A percentile compares a stretch with the other conserved stretches of the same genome.
phyloP scores from a whole-genome alignment of 2,113 vertebrate species.

The Axis porcinus region DNA sequence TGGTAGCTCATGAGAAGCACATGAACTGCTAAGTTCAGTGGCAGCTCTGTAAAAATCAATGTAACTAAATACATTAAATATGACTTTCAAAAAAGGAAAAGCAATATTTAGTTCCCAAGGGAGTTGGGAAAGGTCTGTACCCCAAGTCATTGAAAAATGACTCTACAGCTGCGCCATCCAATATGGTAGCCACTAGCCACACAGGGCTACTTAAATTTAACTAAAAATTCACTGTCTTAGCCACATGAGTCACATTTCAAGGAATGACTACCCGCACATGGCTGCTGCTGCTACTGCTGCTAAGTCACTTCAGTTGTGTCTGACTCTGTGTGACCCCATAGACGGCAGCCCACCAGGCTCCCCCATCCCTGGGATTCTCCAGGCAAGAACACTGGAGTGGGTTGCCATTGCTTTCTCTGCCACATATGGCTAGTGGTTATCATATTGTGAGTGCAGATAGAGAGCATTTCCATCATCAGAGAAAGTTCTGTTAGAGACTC shows the following conservation, averaged over 20 bases:
- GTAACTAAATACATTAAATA: neutral
- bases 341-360: too few species aligned
- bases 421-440: neutral
- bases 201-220: neutral
- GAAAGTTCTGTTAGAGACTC: neutral
- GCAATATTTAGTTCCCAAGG: neutral
- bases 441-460: accelerated
- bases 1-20: neutral
- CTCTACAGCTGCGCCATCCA: neutral
- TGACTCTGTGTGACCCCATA: too few species aligned
- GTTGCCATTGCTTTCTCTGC: too few species aligned
- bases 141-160: neutral
- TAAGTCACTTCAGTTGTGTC: too few species aligned
- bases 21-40: neutral
- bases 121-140: neutral
- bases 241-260: neutral
- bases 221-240: neutral
- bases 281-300: neutral
- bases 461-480: neutral
- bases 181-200: neutral
- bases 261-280: neutral
- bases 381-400: too few species aligned
- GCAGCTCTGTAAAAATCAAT: neutral
- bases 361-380: too few species aligned
- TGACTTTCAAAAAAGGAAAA: neutral